Evolutionary conservation across 1,140 invertebrate species (phyloP), one percentile per base, ranked within the genome.

Genomic region (Berghia stephanieae): DNA sequence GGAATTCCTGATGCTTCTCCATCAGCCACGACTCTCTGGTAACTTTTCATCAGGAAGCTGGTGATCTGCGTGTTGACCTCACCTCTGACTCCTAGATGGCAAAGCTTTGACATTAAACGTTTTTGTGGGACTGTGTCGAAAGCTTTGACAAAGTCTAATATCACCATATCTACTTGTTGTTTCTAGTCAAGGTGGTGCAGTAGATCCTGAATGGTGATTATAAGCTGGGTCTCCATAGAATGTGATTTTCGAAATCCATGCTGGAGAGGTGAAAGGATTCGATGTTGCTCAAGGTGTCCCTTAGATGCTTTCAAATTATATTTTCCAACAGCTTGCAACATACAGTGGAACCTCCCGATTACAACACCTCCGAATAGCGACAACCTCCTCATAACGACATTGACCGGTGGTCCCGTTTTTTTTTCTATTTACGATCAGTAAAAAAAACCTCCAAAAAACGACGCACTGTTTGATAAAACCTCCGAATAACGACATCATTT

Each of bases 61-160:
- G 52, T 42, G 18, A 80, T n/a, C 77, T 77, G 78, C n/a, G n/a
- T 24, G 27, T 60, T 24, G 5, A 63, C 38, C n/a, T 52, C 27
- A 27, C 73, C 77, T 27, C 21, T 36, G 18, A 75, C 52, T 4
- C 77, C 66, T 60, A 69, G 68, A 10, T 42, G 1, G 27, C 60
- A 8, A 4, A 73, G 77, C 67, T 79, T 79, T 27, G 8, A 27
- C 1, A 79, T 70, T 0, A 76, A 71, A n/a, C 46, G 3, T 40
- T 55, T 24, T n/a, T 80, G 77, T 24, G 76, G 79, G 18, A 75
- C 52, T 0, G 79, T 80, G 49, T 80, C 77, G 67, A 78, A 80
- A 2, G 79, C 79, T 24, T 80, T 81, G 27, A 24, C 24, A 18
- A 81, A 79, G 60, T 76, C 69, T 18, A 81, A 49, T 31, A 80